Evolutionary conservation across 2,888 invertebrate genomes (phyloP).

Genomic region (Buathra laborator): DNA sequence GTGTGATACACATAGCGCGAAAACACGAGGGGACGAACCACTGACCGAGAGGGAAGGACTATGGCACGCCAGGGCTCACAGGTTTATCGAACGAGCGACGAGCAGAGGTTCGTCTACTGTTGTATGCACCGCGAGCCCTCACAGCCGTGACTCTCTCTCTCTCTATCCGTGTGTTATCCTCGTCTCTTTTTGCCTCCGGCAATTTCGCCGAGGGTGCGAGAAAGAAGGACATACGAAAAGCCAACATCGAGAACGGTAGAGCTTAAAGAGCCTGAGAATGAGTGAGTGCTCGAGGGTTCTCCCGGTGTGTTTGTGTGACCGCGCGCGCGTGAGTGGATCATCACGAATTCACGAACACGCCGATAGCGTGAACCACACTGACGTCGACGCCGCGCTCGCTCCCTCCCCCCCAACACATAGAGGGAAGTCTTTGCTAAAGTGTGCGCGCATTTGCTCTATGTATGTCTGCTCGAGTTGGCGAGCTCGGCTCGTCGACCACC

Average conservation of each 20-base stretch:
- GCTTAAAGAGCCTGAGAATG: not conserved
- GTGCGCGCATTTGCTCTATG: constrained; percentile 1
- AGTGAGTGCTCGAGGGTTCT: not conserved
- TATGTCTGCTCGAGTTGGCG: constrained; percentile 34
- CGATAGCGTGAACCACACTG: not conserved
- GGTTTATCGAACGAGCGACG: constrained; percentile 64
- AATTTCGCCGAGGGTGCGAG: constrained; percentile 1
- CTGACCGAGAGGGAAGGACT: constrained; percentile 61
- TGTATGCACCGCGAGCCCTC: constrained; percentile 19
- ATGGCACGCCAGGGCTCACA: constrained; percentile 22
- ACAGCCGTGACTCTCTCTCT: not conserved
- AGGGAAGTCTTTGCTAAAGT: not conserved
- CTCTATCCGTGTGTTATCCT: constrained; percentile 5
- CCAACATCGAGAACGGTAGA: not conserved
- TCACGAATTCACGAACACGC: constrained; percentile 30
- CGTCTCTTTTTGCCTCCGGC: constrained; percentile 8
- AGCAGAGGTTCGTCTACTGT: constrained; percentile 11
- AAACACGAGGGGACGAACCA: constrained; percentile 59
- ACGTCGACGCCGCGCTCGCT: not conserved
- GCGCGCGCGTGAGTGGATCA: constrained; percentile 10
- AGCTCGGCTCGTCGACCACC: constrained; percentile 56
- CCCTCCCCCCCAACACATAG: not conserved
- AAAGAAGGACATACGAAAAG: not conserved
- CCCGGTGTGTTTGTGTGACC: not conserved
- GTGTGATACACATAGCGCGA: constrained; percentile 16